These are phyloP conservation scores for Gopherus evgoodei DNA, from an alignment of 2,113 vertebrate species.

Conservation along the genomic window DNA sequence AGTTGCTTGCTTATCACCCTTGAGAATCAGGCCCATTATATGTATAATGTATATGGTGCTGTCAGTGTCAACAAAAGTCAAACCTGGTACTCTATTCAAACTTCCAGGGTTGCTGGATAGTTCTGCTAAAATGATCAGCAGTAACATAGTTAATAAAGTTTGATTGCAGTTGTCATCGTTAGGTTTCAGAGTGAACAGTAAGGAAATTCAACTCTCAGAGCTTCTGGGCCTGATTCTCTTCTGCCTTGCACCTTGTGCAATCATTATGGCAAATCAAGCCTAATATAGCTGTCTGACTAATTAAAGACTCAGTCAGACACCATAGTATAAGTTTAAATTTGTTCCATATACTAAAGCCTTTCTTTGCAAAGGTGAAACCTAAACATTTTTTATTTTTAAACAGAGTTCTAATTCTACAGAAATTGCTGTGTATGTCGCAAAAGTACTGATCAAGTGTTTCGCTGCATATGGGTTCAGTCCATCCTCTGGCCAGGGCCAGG, in stretches of 20 bases:
- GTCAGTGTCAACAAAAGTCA: not conserved
- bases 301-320: not conserved
- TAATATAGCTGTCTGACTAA: constrained; percentile 21
- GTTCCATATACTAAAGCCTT: not conserved
- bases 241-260: not conserved
- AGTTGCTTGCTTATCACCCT: not conserved
- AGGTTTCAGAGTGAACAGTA: not conserved
- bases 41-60: not conserved
- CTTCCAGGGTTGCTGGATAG: not conserved
- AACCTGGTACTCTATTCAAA: not conserved
- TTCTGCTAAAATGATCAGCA: not conserved
- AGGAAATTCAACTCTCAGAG: constrained; percentile 2
- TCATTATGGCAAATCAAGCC: constrained; percentile 8
- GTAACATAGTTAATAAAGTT: not conserved
- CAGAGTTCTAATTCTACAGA: not conserved
- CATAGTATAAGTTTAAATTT: not conserved
- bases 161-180: not conserved
- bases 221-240: not conserved
- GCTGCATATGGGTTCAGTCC: not conserved
- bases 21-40: not conserved
- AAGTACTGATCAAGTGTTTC: not conserved
- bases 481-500: not conserved
- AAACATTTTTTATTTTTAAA: not conserved
- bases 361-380: not conserved
- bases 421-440: not conserved